Evolutionary conservation across 2,888 invertebrate species (phyloP).

Genomic region (Pristionchus maxplancki): DNA sequence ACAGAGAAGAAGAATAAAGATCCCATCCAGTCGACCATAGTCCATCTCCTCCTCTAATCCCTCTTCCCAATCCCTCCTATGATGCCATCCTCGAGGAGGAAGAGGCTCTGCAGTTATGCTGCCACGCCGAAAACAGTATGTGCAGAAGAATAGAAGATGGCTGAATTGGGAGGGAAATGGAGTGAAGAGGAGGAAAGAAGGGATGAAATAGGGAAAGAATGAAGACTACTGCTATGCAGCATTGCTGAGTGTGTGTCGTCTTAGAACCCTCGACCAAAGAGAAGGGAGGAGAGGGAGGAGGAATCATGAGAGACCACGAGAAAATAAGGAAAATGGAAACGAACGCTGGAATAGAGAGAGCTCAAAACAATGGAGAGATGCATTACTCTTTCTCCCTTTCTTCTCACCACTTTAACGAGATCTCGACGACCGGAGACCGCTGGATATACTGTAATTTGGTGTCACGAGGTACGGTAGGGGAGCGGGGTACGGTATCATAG

Average conservation of each 20-base stretch:
- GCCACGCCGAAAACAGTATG: not conserved
- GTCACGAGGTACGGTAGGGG: not conserved
- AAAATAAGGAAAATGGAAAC: not conserved
- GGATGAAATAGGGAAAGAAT: not conserved
- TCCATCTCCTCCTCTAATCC: not conserved
- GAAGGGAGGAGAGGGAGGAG: not conserved
- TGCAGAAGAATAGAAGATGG: not conserved
- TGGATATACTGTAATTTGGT: not conserved
- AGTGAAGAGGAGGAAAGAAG: not conserved
- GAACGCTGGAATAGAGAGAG: not conserved
- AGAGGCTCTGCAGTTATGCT: not conserved
- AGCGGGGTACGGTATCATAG: not conserved
- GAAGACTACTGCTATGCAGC: not conserved
- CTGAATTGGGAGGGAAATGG: not conserved
- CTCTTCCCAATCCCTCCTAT: not conserved
- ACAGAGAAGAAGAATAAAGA: not conserved
- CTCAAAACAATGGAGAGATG: conserved; percentile 18
- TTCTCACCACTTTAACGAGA: conserved; percentile 1
- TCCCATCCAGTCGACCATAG: not conserved
- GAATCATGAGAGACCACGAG: not conserved
- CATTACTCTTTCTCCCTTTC: not conserved
- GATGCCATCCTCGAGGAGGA: not conserved
- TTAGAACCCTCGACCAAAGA: not conserved
- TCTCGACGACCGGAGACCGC: not conserved
- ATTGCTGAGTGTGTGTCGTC: not conserved